Conservation (phyloP, 2,888 invertebrate species). For the Scelioninae gen. 2 region DNA sequence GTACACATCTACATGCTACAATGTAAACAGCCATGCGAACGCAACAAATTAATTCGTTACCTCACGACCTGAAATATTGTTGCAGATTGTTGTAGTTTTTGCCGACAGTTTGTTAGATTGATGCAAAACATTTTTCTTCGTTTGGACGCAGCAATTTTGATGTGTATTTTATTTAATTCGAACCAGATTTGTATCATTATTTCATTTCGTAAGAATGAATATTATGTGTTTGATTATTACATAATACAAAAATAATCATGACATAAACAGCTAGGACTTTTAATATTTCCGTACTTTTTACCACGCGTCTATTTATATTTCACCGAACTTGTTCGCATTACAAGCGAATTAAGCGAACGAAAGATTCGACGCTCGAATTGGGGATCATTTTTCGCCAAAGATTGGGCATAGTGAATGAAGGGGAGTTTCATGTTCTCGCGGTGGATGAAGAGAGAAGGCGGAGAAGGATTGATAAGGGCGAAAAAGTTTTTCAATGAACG, state of each 20-base stretch:
- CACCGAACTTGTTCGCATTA: slow-evolving; percentile 25
- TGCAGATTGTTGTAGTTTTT: too few species aligned
- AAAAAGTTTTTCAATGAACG: slow-evolving; percentile 40
- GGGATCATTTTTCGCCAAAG: slow-evolving; percentile 25
- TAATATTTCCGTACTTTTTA: slow-evolving; percentile 3
- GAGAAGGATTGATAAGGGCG: slow-evolving; percentile 29
- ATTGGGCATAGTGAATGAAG: slow-evolving; percentile 5
- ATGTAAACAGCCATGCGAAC: too few species aligned
- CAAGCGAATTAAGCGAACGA: slow-evolving; percentile 28
- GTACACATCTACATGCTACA: too few species aligned
- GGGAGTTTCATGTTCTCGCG: slow-evolving; percentile 25
- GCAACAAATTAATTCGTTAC: too few species aligned
- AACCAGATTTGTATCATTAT: too few species aligned
- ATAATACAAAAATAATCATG: too few species aligned
- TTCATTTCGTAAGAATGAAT: too few species aligned
- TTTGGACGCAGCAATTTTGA: slow-evolving; percentile 1
- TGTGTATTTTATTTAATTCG: too few species aligned
- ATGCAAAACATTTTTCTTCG: slow-evolving; percentile 1
- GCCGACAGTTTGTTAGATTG: too few species aligned
- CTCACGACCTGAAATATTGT: too few species aligned
- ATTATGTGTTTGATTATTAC: too few species aligned
- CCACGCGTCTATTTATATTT: slow-evolving; percentile 12
- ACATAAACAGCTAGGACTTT: too few species aligned
- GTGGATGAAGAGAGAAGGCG: slow-evolving; percentile 15
- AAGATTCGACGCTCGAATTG: slow-evolving; percentile 9